phyloP scores from a whole-genome alignment of 2,888 invertebrate species.

The Drosophila paranaensis region DNA sequence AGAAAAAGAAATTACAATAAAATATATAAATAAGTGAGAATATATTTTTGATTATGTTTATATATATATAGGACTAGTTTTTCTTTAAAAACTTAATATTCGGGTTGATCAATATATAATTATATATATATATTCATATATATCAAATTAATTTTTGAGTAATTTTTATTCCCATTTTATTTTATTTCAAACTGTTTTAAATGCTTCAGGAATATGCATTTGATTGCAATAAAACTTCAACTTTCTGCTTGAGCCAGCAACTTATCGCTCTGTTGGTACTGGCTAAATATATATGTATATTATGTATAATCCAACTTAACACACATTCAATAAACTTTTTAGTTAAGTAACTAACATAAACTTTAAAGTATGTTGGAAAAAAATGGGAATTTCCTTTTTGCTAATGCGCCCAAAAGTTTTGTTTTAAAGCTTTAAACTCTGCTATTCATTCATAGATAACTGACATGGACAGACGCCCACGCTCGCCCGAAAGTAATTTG shows the following conservation, averaged over 20 bases:
- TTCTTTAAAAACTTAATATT: too few relatives aligned
- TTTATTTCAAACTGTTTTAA: too few relatives aligned
- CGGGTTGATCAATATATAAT: neutral
- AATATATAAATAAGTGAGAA: too few relatives aligned
- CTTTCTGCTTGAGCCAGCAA: neutral
- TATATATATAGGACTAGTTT: too few relatives aligned
- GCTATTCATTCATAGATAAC: constrained; percentile 2
- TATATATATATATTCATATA: neutral
- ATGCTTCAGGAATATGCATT: neutral
- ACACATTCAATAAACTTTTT: neutral
- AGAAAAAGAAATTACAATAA: too few relatives aligned
- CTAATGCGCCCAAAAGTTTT: neutral
- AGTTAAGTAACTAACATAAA: neutral
- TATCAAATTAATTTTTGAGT: neutral
- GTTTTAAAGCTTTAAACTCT: constrained; percentile 8
- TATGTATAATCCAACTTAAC: neutral
- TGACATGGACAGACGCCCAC: constrained; percentile 2
- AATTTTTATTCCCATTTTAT: neutral
- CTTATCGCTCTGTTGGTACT: neutral
- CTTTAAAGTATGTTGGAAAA: neutral
- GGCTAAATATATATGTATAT: neutral
- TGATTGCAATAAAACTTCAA: neutral
- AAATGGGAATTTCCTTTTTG: neutral
- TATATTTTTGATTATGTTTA: too few relatives aligned
- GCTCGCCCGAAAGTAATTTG: constrained; percentile 25